phyloP scores from a whole-genome alignment of 2,797 vertebrate genomes.

The Cryptoblepharus egeriae region DNA sequence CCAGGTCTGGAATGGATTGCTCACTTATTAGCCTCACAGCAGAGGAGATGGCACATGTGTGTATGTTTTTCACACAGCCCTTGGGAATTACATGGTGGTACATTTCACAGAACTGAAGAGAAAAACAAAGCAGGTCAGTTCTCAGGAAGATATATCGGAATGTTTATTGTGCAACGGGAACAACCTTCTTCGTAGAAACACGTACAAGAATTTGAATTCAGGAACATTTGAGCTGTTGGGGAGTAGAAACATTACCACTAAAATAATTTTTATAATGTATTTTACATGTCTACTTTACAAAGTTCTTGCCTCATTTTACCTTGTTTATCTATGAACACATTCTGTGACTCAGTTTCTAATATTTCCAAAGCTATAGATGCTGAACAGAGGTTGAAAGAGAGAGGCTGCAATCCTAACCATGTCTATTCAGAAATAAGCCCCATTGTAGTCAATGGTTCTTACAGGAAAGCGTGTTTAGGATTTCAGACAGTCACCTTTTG shows the following conservation, averaged over 20 bases:
- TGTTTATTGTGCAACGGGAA: background rate
- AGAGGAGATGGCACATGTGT: background rate
- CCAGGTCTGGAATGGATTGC: background rate
- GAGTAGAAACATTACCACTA: background rate
- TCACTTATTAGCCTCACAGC: background rate
- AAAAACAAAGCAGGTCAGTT: background rate
- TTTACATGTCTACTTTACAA: background rate
- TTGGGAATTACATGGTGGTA: background rate
- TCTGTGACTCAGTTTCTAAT: background rate
- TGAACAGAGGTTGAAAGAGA: background rate
- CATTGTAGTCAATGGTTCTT: too few species aligned
- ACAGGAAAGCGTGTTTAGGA: too few species aligned
- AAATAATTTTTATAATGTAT: background rate
- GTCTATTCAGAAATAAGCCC: too few species aligned
- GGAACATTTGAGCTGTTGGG: background rate
- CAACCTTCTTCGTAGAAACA: background rate
- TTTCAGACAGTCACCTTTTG: background rate
- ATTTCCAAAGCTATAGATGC: background rate
- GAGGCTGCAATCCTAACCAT: too few species aligned
- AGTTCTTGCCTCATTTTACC: background rate
- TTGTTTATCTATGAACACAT: background rate
- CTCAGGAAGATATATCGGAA: background rate
- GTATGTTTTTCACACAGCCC: constrained; percentile 3
- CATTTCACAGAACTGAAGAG: background rate
- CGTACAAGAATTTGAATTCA: background rate